Conservation (phyloP, 1,140 invertebrate genomes). For the Epicauta chinensis region DNA sequence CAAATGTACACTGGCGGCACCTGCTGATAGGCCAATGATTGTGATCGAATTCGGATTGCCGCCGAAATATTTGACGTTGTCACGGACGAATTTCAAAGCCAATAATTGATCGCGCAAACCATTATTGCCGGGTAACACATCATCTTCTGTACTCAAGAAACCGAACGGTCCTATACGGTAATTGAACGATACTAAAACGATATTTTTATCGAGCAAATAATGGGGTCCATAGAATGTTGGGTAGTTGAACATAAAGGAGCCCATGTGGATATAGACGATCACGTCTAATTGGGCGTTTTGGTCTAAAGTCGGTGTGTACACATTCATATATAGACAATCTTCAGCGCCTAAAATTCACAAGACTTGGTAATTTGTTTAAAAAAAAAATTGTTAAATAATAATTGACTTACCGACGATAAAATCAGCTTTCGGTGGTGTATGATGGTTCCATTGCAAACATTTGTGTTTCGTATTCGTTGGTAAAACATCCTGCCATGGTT, state of each 20-base stretch:
- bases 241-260: slow-evolving; percentile 45
- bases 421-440: slow-evolving; percentile 16
- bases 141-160: slow-evolving; percentile 26
- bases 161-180: slow-evolving; percentile 52
- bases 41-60: slow-evolving; percentile 52
- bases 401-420: slow-evolving; percentile 20
- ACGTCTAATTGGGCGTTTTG: slow-evolving; percentile 33
- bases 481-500: slow-evolving; percentile 11
- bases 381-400: too few relatives aligned
- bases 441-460: slow-evolving; percentile 21
- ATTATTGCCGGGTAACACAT: slow-evolving; percentile 43
- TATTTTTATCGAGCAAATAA: slow-evolving; percentile 50
- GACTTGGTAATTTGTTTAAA: neutral
- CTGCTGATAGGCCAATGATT: slow-evolving; percentile 39
- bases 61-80: slow-evolving; percentile 52
- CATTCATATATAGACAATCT: slow-evolving; percentile 48
- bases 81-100: slow-evolving; percentile 50
- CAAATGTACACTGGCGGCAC: slow-evolving; percentile 49
- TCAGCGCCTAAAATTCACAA: slow-evolving; percentile 40
- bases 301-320: slow-evolving; percentile 40
- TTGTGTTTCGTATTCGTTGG: slow-evolving; percentile 9
- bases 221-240: slow-evolving; percentile 46
- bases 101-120: slow-evolving; percentile 54
- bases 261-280: slow-evolving; percentile 52
- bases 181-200: slow-evolving; percentile 56